Conservation (phyloP, 2,113 vertebrate species). For the Carlito syrichta region DNA sequence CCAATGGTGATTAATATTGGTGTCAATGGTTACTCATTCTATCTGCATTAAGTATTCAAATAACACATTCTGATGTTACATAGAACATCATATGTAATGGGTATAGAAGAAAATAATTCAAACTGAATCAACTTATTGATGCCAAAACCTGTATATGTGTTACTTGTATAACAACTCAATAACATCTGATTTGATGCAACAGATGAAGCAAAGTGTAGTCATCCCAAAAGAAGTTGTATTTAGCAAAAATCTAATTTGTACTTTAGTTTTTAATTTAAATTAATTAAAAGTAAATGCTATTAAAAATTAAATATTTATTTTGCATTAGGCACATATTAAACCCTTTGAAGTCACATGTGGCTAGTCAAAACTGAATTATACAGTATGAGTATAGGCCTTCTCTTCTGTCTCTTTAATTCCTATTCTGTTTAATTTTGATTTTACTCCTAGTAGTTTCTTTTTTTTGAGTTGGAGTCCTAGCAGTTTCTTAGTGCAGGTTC, state of each 20-base stretch:
- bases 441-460: too few species aligned
- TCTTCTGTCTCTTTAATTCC: background rate
- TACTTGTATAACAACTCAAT: background rate
- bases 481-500: background rate
- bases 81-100: too few species aligned
- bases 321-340: background rate
- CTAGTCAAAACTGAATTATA: background rate
- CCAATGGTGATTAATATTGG: background rate
- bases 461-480: too few species aligned
- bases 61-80: background rate
- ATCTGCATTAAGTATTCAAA: background rate
- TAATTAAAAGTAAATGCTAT: background rate
- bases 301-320: background rate
- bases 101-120: background rate
- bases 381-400: background rate
- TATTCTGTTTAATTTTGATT: constrained; percentile 5
- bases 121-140: background rate
- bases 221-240: background rate
- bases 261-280: background rate
- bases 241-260: constrained; percentile 23
- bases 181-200: background rate
- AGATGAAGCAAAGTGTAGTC: background rate
- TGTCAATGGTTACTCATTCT: background rate
- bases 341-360: background rate
- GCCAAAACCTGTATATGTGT: background rate